Percentiles rank a stretch among this genome's conserved stretches.
phyloP scores from a whole-genome alignment of 2,888 invertebrate species.

The Andrena minutula region DNA sequence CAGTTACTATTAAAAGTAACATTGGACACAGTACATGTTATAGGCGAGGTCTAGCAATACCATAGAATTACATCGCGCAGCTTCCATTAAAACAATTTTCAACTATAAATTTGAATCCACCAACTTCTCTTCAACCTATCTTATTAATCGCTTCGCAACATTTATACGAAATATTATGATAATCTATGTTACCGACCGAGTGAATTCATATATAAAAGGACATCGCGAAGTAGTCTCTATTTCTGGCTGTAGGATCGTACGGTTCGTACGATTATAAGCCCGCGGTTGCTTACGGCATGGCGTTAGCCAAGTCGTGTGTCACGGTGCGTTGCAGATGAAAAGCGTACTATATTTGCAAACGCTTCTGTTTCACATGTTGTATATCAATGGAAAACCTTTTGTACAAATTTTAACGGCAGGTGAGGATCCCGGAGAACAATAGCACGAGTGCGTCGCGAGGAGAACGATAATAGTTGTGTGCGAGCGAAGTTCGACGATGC shows the following conservation, averaged over 20 bases:
- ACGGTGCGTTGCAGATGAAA: conserved; percentile 71
- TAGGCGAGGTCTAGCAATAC: too few species aligned
- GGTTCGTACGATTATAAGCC: conserved; percentile 50
- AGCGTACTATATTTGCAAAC: conserved; percentile 57
- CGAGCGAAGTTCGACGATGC: conserved; percentile 43
- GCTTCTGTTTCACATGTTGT: conserved; percentile 64
- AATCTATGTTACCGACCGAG: conserved; percentile 37
- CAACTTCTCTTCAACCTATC: too few species aligned
- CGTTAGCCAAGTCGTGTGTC: conserved; percentile 76
- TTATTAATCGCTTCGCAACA: too few species aligned
- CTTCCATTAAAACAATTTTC: too few species aligned
- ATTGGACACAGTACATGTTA: too few species aligned
- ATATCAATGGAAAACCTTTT: conserved; percentile 64
- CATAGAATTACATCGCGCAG: too few species aligned
- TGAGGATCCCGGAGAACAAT: conserved; percentile 54
- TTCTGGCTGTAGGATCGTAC: conserved; percentile 59
- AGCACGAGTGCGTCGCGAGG: conserved; percentile 28
- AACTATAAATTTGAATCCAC: too few species aligned
- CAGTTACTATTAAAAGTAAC: too few species aligned
- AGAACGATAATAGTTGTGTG: conserved; percentile 30
- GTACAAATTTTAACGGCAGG: conserved; percentile 67
- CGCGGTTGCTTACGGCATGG: conserved; percentile 74
- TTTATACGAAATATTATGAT: neutral
- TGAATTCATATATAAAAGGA: conserved; percentile 14
- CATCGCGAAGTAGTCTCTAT: conserved; percentile 47